These are phyloP conservation scores for Drosophila chauvacae DNA, from an alignment of 1,140 invertebrate species.

Conservation along the genomic window DNA sequence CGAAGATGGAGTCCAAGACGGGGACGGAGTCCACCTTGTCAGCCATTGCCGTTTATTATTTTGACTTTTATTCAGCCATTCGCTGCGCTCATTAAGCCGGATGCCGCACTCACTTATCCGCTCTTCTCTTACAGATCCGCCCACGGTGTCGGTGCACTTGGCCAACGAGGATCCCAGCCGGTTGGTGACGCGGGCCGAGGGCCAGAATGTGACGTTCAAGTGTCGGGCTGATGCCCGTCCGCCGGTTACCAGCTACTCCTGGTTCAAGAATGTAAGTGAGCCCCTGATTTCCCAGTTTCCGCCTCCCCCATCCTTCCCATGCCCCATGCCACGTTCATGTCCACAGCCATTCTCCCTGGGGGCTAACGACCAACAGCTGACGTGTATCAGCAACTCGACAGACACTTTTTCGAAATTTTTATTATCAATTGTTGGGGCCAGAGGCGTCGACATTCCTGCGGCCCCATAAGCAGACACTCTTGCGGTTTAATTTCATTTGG, in stretches of 20 bases:
- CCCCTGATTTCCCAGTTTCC: constrained; percentile 25
- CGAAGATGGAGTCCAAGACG: neutral
- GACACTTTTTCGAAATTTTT: constrained; percentile 66
- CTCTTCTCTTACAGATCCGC: constrained; percentile 73
- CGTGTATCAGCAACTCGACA: constrained; percentile 57
- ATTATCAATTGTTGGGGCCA: constrained; percentile 69
- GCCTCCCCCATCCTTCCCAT: neutral
- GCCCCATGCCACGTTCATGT: neutral
- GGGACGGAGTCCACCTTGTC: constrained; percentile 66
- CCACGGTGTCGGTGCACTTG: constrained; percentile 84
- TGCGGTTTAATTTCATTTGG: constrained; percentile 79
- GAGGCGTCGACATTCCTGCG: constrained; percentile 61
- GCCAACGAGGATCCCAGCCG: constrained; percentile 84
- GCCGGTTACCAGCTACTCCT: constrained; percentile 81
- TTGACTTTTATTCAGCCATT: constrained; percentile 82
- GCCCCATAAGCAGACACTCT: constrained; percentile 76
- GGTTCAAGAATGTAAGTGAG: constrained; percentile 84
- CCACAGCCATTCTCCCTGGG: neutral
- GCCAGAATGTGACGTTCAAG: constrained; percentile 84
- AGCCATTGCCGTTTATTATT: constrained; percentile 84
- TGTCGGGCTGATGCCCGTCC: constrained; percentile 83
- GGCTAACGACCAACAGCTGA: constrained; percentile 53
- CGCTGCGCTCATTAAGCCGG: constrained; percentile 80
- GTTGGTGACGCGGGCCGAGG: constrained; percentile 81
- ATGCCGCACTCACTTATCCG: constrained; percentile 52